Conservation (phyloP, 2,797 vertebrate genomes). For the Phoebastria nigripes region DNA sequence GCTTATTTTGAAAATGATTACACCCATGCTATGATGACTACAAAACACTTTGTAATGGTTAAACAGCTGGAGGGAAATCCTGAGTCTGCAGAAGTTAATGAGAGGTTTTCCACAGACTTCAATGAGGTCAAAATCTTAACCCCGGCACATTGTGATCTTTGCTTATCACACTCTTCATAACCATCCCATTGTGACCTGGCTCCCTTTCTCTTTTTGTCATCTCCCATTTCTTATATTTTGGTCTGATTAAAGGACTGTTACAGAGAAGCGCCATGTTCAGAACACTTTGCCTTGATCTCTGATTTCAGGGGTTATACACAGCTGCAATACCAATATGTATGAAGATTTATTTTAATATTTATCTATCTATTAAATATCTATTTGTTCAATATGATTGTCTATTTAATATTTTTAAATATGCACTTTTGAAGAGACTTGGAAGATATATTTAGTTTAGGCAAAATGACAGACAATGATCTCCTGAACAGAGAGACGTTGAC, state of each 20-base stretch:
- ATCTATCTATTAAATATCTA: not conserved
- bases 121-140: not conserved
- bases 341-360: not conserved
- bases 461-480: not conserved
- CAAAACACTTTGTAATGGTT: not conserved
- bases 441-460: not conserved
- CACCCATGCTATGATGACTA: not conserved
- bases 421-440: not conserved
- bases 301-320: not conserved
- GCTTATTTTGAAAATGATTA: not conserved
- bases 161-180: not conserved
- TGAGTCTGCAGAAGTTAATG: not conserved
- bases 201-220: not conserved
- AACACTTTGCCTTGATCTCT: not conserved
- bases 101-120: not conserved
- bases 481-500: not conserved
- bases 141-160: not conserved
- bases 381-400: not conserved
- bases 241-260: not conserved
- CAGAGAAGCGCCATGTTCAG: accelerated
- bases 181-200: not conserved
- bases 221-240: not conserved
- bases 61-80: not conserved
- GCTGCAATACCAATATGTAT: not conserved
- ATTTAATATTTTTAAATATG: not conserved